Conservation (phyloP, 2,797 vertebrate genomes). For the Decapterus maruadsi region DNA sequence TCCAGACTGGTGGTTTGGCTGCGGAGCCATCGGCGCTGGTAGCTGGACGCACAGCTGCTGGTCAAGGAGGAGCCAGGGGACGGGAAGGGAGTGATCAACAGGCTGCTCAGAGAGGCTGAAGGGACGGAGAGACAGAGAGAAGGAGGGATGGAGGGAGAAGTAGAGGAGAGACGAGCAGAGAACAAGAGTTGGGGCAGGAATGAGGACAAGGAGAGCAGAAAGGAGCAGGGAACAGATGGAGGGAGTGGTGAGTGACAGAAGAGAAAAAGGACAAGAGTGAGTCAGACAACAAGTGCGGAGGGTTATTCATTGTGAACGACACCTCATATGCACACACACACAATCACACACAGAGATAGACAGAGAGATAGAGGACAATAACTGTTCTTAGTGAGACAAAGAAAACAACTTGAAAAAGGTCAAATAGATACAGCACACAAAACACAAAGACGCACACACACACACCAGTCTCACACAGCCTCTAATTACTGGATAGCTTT, state of each 20-base stretch:
- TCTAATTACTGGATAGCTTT: conserved; percentile 28
- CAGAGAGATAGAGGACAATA: conserved; percentile 24
- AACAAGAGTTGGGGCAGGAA: conserved; percentile 3
- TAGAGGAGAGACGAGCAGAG: background rate
- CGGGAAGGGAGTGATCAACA: conserved; percentile 96
- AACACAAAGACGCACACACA: background rate
- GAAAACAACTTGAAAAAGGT: conserved; percentile 2
- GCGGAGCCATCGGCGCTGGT: conserved; percentile 97
- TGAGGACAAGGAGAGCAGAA: conserved; percentile 1
- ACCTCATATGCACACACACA: conserved; percentile 4
- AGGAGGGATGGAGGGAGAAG: conserved; percentile 8
- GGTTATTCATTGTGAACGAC: conserved; percentile 46
- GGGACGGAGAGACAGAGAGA: background rate
- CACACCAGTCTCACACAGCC: background rate
- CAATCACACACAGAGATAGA: conserved; percentile 19
- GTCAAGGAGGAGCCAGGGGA: conserved; percentile 97
- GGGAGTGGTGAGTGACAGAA: conserved; percentile 47
- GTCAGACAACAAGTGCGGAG: conserved; percentile 48
- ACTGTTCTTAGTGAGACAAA: conserved; percentile 20
- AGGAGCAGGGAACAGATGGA: conserved; percentile 35
- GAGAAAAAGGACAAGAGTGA: conserved; percentile 49
- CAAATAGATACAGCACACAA: conserved; percentile 5
- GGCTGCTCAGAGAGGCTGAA: conserved; percentile 96
- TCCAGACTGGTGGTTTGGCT: conserved; percentile 99
- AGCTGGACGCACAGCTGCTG: conserved; percentile 98